Conservation (phyloP, 2,113 vertebrate species). For the Tauraco erythrolophus region DNA sequence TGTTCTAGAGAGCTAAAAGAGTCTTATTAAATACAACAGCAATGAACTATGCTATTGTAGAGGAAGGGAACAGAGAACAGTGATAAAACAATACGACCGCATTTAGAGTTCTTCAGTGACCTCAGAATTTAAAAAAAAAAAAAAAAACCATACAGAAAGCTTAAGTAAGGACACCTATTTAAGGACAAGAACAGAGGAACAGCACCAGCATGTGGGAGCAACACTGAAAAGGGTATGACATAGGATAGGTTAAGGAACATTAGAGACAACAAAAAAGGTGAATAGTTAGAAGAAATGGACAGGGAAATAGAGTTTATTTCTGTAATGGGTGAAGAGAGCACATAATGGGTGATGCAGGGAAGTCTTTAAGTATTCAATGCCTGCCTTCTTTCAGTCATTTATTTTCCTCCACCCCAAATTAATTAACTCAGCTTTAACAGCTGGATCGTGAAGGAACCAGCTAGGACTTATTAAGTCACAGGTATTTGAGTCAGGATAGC, state of each 20-base stretch:
- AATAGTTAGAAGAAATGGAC: not conserved
- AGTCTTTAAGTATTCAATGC: not conserved
- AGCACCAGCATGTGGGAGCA: not conserved
- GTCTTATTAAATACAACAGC: not conserved
- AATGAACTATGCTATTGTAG: not conserved
- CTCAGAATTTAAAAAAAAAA: not conserved
- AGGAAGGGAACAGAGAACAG: not conserved
- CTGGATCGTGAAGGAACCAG: not conserved
- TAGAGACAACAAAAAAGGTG: not conserved
- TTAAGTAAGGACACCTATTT: conserved; percentile 34
- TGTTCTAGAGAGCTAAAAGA: not conserved
- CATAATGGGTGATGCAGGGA: not conserved
- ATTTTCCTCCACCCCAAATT: not conserved
- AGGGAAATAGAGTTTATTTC: not conserved
- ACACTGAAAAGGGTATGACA: not conserved
- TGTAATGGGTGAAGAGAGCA: not conserved
- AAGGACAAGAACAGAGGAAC: not conserved
- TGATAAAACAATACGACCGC: conserved; percentile 1
- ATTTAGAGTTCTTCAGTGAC: not conserved
- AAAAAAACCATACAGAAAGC: not conserved
- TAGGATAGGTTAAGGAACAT: not conserved
- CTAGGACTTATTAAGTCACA: not conserved
- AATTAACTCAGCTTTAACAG: not conserved
- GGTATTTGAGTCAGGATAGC: not conserved
- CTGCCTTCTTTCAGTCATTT: not conserved